Evolutionary conservation across 2,113 vertebrate genomes (phyloP).

Genomic region (Emydura subglobosa): DNA sequence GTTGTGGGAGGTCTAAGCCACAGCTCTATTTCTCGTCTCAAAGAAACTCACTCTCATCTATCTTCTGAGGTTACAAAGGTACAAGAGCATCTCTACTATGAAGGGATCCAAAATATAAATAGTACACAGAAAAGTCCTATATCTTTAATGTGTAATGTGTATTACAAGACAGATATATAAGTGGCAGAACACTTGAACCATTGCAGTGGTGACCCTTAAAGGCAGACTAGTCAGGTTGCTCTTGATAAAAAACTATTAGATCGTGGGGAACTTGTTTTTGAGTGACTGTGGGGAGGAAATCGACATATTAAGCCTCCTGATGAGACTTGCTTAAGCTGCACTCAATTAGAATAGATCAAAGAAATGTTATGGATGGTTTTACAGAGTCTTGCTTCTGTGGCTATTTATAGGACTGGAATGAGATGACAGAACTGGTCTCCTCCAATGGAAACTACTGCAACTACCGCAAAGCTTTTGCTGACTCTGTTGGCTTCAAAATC

Average conservation of each 20-base stretch:
- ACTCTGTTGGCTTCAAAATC: conserved; percentile 93
- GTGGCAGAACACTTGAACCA: neutral
- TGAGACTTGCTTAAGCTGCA: neutral
- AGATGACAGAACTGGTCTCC: conserved; percentile 97
- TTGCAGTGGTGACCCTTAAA: neutral
- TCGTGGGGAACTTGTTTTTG: neutral
- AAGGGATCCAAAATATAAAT: neutral
- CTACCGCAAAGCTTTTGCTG: conserved; percentile 94
- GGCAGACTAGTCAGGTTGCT: neutral
- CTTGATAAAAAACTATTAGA: neutral
- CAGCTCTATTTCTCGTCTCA: conserved; percentile 96
- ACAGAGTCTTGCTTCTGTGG: conserved; percentile 64
- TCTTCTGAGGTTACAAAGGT: conserved; percentile 94
- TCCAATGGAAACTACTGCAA: conserved; percentile 96
- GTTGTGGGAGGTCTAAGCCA: conserved; percentile 97
- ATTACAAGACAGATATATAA: conserved; percentile 22
- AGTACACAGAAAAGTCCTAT: too few relatives aligned
- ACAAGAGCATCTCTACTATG: neutral
- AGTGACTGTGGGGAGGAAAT: conserved; percentile 18
- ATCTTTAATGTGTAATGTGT: neutral
- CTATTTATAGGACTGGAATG: conserved; percentile 90
- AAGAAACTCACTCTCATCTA: conserved; percentile 94
- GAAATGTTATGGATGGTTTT: conserved; percentile 55
- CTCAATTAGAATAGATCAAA: conserved; percentile 21
- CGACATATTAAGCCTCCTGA: neutral